Evolutionary conservation across 2,888 invertebrate species (phyloP).

Genomic region (Gryllus longicercus): DNA sequence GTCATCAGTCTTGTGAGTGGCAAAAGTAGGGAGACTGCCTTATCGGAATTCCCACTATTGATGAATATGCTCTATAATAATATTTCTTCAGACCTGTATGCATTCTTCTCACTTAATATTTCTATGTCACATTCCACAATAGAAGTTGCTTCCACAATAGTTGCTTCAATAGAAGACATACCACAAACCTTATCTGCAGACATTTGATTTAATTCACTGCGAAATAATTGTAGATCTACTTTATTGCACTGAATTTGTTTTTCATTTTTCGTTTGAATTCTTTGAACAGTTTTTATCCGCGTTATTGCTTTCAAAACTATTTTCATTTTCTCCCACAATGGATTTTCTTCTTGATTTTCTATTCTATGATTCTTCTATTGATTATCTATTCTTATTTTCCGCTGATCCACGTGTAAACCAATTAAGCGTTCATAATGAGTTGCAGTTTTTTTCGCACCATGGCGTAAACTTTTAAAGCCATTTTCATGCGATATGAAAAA

Average conservation of each 20-base stretch:
- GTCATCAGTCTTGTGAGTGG: too few species aligned
- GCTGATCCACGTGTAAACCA: constrained; percentile 17
- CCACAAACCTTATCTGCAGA: too few species aligned
- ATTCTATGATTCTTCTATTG: neutral
- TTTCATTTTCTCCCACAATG: neutral
- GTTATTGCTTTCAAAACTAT: neutral
- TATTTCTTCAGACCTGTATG: neutral
- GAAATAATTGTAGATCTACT: too few species aligned
- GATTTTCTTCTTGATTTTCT: neutral
- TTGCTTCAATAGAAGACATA: neutral
- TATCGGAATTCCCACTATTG: too few species aligned
- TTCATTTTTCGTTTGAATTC: too few species aligned
- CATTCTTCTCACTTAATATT: neutral
- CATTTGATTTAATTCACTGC: too few species aligned
- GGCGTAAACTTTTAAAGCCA: constrained; percentile 57
- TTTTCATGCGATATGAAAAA: constrained; percentile 56
- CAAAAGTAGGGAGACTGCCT: too few species aligned
- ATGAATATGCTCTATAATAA: neutral
- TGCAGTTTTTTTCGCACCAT: constrained; percentile 38
- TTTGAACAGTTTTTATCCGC: neutral
- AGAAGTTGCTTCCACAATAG: neutral
- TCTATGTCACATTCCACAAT: neutral
- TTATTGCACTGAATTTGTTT: too few species aligned
- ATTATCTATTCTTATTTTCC: too few species aligned
- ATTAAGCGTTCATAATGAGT: constrained; percentile 27